Base-by-base conservation (phyloP, 2,888 invertebrate species). In the Ophion slaviceki region DNA sequence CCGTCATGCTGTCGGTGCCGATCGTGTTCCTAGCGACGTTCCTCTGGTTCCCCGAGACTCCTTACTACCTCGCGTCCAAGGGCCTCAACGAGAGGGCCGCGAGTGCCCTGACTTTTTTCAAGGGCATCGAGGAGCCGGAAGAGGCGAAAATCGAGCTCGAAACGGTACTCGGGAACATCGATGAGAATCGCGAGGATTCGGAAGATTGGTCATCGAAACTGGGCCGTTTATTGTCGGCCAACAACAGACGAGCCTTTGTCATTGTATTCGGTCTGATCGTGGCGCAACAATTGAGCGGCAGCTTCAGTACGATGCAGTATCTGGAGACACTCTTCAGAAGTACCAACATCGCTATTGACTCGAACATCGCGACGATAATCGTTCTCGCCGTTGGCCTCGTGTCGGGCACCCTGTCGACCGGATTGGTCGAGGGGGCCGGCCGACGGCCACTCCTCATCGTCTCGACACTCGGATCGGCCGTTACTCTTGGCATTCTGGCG, bases 371-470 rank as follows among this genome's bases (percentile, higher is more conserved):
- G 1, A 94, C 95, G 1, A 94, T 95, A 11, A 88, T 95, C n/a
- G 94, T 95, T 1, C 93, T 95, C 0, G 92, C 92, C 0, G 94
- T 95, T 20, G 95, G 95, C 53, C 89, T 94, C 0, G 71, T 93
- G 0, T 92, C 93, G 0, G 93, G 94, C 5, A 91, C 89, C 20
- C 68, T 92, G 57, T 90, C 94, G 0, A 93, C 93, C 0, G 88
- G 92, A 10, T 90, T 93, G 0, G 94, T 94, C 0, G 95, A 95
- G 84, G 92, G 92, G 8, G 94, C 94, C 4, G 95, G 95, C 0
- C 90, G 96, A 75, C 91, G 95, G 28, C 92, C 92, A 1, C 91
- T 96, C 3, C 91, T 96, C 0, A 90, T 95, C n/a, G 84, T 93
- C 14, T 95, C 95, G 0, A 94, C 95, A 0, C 74, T 94, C 0